Conservation (phyloP, 2,113 vertebrate genomes). For the Rynchops niger region DNA sequence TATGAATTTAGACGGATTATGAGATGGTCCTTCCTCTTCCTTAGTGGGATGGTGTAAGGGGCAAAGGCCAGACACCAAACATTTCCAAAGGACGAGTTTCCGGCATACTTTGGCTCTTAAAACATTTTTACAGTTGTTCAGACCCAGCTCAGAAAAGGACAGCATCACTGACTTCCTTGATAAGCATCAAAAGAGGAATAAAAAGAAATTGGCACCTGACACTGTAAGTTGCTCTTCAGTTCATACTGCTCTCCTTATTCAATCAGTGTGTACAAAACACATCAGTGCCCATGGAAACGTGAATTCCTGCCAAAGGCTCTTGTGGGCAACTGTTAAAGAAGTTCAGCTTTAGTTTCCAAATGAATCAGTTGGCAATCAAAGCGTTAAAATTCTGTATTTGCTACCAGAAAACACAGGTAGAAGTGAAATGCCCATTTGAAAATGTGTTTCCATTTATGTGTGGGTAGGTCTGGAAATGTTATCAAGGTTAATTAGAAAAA, state of each 20-base stretch:
- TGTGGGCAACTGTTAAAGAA: neutral
- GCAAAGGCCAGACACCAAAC: neutral
- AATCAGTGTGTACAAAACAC: rapidly evolving
- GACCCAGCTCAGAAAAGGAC: neutral
- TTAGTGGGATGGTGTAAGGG: neutral
- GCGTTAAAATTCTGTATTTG: slow-evolving; percentile 21
- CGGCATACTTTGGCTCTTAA: neutral
- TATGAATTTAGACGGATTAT: neutral
- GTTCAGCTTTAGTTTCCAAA: neutral
- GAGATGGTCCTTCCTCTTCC: neutral
- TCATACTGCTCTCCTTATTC: neutral
- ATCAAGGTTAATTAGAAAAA: slow-evolving; percentile 96
- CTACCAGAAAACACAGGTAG: neutral
- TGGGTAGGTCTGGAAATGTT: slow-evolving; percentile 68
- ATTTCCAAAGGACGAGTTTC: neutral
- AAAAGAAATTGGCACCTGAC: neutral
- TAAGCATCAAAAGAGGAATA: neutral
- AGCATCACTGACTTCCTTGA: neutral
- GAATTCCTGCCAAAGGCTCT: neutral
- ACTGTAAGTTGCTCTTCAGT: neutral
- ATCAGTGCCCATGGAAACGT: rapidly evolving
- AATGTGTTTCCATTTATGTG: neutral
- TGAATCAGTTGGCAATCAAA: neutral
- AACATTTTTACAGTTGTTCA: neutral
- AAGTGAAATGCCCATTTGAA: slow-evolving; percentile 25